Evolutionary conservation across 1,140 invertebrate species (phyloP), one percentile per base, ranked within the genome.

Genomic region (Frieseomelitta varia): DNA sequence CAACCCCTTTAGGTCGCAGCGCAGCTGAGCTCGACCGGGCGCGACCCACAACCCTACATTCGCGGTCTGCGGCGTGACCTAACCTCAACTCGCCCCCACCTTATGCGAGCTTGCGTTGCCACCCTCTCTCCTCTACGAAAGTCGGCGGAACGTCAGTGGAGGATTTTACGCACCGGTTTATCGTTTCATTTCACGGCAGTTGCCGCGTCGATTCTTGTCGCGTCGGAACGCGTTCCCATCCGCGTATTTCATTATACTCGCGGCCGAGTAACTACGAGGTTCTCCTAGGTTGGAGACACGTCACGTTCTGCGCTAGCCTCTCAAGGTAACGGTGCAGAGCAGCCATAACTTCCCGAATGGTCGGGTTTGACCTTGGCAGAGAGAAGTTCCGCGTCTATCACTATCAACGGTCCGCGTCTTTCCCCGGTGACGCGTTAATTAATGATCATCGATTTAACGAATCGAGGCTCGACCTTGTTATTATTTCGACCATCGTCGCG

Each of bases 31-130:
- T 92, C 90, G 90, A 92, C 92, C 92, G 91, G 91, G 91, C 91
- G 93, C 93, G 94, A 95, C 94, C 94, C 91, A 95, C 92, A 95
- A 92, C 94, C 94, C 94, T 94, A 95, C 93, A 95, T 95, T 94
- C 89, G 90, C 88, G 90, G 91, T 91, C 90, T 92, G 93, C 91
- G 92, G 90, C 91, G 90, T 90, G 88, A 93, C 92, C 93, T 93
- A 93, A 94, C 93, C 93, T 93, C 92, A 91, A 92, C 91, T 89
- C 81, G 89, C 86, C 39, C 88, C 87, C 88, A 90, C 89, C 82
- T 88, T 90, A 73, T 68, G 61, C 68, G 84, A 90, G 87, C 84
- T 83, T 87, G 39, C 81, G 73, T 81, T 56, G 39, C 81, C 79
- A 84, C 85, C 76, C 85, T 87, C 78, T 55, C 85, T 74, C 53